Conservation (phyloP, 2,797 vertebrate species). For the Staurois parvus region DNA sequence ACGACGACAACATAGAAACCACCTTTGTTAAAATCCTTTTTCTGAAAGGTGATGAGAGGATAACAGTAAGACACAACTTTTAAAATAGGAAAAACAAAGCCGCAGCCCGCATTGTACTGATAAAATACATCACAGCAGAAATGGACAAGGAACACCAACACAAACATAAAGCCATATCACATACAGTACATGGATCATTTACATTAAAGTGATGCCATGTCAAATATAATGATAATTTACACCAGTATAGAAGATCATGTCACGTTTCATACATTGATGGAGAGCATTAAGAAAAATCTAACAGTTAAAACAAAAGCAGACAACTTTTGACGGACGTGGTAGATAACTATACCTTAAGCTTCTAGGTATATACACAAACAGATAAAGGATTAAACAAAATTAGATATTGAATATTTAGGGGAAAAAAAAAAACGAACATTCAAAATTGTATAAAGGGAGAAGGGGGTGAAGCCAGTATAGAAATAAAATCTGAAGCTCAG, state of each 20-base stretch:
- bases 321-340: background rate
- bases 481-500: background rate
- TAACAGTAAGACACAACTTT: background rate
- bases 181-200: background rate
- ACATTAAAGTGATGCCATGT: background rate
- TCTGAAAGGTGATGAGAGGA: conserved; percentile 71
- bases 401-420: background rate
- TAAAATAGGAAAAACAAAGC: background rate
- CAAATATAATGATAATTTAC: background rate
- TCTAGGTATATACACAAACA: background rate
- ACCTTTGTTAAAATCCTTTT: conserved; percentile 94
- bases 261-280: too few relatives aligned
- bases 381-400: background rate
- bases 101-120: background rate
- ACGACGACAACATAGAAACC: conserved; percentile 97
- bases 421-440: background rate
- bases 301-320: background rate
- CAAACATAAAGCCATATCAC: background rate
- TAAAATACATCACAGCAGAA: too few relatives aligned
- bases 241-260: too few relatives aligned
- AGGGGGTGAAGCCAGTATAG: too few relatives aligned
- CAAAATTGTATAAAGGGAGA: background rate
- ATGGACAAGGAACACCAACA: background rate
- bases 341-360: background rate
- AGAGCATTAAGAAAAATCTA: too few relatives aligned